phyloP scores from a whole-genome alignment of 1,140 invertebrate genomes.

The Agraylea sexmaculata region DNA sequence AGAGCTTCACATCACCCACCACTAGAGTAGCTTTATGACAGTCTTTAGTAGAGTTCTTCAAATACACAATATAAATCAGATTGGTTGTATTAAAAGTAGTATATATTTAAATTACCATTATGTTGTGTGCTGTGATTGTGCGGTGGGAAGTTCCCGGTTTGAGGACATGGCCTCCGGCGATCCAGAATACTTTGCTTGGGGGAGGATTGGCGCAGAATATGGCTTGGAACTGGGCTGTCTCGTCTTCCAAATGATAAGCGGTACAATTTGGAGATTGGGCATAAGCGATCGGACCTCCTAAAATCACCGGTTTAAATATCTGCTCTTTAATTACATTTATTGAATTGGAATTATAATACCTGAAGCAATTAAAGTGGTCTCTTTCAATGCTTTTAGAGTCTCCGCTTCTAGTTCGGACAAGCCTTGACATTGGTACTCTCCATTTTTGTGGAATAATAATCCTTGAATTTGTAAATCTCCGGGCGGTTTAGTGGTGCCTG shows the following conservation, averaged over 20 bases:
- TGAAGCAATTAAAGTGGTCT: not conserved
- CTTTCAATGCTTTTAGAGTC: not conserved
- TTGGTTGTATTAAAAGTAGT: too few relatives aligned
- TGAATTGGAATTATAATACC: not conserved
- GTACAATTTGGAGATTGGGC: slow-evolving; percentile 2
- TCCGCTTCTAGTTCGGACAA: not conserved
- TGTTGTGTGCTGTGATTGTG: not conserved
- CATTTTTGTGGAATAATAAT: slow-evolving; percentile 3
- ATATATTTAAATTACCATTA: too few relatives aligned
- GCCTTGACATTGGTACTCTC: slow-evolving; percentile 8
- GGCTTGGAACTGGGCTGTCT: slow-evolving; percentile 1
- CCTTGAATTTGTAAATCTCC: not conserved
- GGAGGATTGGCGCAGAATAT: slow-evolving; percentile 5
- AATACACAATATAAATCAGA: too few relatives aligned
- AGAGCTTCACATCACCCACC: not conserved
- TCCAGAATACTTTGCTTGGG: slow-evolving; percentile 7
- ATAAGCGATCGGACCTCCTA: slow-evolving; percentile 1
- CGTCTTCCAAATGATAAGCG: not conserved
- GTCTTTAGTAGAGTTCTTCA: slow-evolving; percentile 8
- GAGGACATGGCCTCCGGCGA: slow-evolving; percentile 7
- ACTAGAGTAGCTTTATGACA: slow-evolving; percentile 6
- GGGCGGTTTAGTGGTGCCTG: not conserved
- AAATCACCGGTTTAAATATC: not conserved
- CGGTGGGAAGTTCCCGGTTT: not conserved
- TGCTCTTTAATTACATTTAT: not conserved